Conservation (phyloP, 2,113 vertebrate genomes). For the Myiozetetes cayanensis region DNA sequence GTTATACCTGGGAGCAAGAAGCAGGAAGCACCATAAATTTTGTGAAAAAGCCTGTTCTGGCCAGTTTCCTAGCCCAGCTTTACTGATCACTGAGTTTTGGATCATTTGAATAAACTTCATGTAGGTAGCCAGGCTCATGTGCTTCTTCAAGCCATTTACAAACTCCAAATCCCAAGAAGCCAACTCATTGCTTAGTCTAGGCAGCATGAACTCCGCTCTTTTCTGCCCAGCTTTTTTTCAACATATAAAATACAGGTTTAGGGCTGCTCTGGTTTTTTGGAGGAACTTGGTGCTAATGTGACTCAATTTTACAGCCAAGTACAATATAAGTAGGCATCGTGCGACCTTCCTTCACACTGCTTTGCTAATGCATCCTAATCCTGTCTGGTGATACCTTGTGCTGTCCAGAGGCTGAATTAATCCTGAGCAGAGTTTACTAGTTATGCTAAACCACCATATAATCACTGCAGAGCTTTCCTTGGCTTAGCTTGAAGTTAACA, state of each 20-base stretch:
- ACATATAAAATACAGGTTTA: background rate
- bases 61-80: slow-evolving; percentile 42
- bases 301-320: slow-evolving; percentile 19
- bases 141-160: background rate
- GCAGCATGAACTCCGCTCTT: slow-evolving; percentile 24
- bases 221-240: background rate
- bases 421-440: background rate
- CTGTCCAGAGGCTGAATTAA: background rate
- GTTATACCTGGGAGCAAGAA: slow-evolving; percentile 55
- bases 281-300: slow-evolving; percentile 32
- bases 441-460: background rate
- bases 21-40: slow-evolving; percentile 54
- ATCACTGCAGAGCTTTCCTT: background rate
- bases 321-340: background rate
- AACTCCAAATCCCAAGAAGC: background rate
- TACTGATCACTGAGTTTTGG: slow-evolving; percentile 39
- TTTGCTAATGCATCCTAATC: background rate
- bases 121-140: background rate
- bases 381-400: slow-evolving; percentile 10
- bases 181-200: background rate
- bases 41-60: slow-evolving; percentile 36
- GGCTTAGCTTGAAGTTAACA: background rate
- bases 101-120: slow-evolving; percentile 8
- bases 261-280: background rate
- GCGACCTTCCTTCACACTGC: background rate